A percentile compares a stretch with the other conserved stretches of the same genome.
phyloP scores from a whole-genome alignment of 1,140 invertebrate species.

The Drosophila subpulchrella region DNA sequence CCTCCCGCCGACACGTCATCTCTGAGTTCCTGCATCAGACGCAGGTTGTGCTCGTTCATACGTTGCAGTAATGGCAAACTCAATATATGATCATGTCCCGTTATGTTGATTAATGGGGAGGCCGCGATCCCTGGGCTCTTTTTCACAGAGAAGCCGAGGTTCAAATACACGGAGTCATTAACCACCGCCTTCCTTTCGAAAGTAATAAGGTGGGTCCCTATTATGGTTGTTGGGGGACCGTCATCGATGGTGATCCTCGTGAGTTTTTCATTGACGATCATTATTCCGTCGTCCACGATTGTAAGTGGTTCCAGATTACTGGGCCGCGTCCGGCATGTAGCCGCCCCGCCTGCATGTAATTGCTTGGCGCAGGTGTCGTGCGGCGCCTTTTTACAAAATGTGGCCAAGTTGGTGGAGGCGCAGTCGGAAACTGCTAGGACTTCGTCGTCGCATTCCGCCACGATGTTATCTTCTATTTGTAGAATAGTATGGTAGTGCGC shows the following conservation, averaged over 20 bases:
- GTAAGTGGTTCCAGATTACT: conserved; percentile 38
- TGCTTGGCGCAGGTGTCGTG: conserved; percentile 22
- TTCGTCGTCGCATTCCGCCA: conserved; percentile 3
- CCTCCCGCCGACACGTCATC: background rate
- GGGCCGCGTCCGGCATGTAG: conserved; percentile 13
- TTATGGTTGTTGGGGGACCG: background rate
- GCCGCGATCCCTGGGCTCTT: background rate
- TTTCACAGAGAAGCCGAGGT: background rate
- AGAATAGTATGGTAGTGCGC: no score
- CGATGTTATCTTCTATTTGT: conserved; percentile 1
- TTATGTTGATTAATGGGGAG: background rate
- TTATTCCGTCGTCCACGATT: background rate
- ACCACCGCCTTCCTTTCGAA: conserved; percentile 7
- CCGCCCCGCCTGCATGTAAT: conserved; percentile 10
- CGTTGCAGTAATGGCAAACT: no score
- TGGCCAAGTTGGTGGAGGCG: conserved; percentile 10
- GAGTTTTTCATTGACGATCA: conserved; percentile 5
- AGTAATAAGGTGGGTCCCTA: background rate
- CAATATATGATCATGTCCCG: background rate
- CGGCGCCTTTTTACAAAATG: conserved; percentile 3
- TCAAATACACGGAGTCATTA: conserved; percentile 10
- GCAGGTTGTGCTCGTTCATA: conserved; percentile 12
- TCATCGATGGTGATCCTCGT: conserved; percentile 1
- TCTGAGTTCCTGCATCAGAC: conserved; percentile 9
- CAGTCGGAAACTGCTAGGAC: conserved; percentile 1